These are phyloP conservation scores for Mus spicilegus DNA, from an alignment of 2,113 vertebrate genomes.

Conservation along the genomic window DNA sequence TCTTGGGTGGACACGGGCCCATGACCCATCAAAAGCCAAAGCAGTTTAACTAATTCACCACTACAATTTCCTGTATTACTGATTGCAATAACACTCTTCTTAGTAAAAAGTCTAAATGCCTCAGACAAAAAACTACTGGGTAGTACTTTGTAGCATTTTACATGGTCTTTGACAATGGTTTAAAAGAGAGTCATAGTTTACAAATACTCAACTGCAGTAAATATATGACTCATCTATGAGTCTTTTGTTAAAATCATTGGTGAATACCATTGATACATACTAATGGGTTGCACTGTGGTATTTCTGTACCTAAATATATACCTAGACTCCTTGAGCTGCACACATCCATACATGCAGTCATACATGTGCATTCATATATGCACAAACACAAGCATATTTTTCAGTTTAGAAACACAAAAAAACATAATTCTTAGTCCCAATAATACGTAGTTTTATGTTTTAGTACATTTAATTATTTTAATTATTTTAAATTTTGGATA, in stretches of 20 bases:
- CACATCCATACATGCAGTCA: background rate
- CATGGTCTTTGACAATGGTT: constrained; percentile 29
- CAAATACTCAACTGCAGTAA: background rate
- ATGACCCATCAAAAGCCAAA: no score
- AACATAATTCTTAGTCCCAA: background rate
- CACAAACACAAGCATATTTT: background rate
- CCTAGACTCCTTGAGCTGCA: background rate
- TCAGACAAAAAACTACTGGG: constrained; percentile 57
- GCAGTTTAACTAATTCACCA: no score
- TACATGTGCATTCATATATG: background rate
- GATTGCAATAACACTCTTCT: constrained; percentile 66
- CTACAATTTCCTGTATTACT: constrained; percentile 17
- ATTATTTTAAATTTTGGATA: background rate
- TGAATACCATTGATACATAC: background rate
- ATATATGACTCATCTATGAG: background rate
- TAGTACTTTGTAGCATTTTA: background rate
- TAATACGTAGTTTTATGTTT: background rate
- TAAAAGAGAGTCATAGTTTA: constrained; percentile 23
- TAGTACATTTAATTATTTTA: constrained; percentile 2
- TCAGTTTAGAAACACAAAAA: background rate
- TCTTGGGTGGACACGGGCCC: no score
- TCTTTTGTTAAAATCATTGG: background rate
- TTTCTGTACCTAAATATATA: background rate
- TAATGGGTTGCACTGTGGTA: background rate
- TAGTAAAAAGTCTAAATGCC: constrained; percentile 39